Conservation (phyloP, 2,113 vertebrate genomes). For the Centropristis striata region DNA sequence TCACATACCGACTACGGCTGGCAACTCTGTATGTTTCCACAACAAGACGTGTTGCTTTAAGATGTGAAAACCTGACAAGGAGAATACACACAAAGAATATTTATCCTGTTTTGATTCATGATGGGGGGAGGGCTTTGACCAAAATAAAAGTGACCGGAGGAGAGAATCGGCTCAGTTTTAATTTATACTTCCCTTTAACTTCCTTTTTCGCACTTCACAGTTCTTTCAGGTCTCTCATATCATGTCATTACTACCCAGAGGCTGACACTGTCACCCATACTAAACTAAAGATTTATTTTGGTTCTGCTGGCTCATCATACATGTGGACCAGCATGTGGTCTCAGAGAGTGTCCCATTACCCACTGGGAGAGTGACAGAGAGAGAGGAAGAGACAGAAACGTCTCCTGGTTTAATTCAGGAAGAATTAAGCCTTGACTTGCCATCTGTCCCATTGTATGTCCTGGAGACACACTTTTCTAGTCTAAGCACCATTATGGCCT, state of each 20-base stretch:
- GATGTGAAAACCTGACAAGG: conserved; percentile 15
- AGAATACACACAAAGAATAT: not conserved
- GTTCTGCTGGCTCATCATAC: conserved; percentile 56
- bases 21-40: conserved; percentile 44
- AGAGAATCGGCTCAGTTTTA: not conserved
- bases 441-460: conserved; percentile 16
- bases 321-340: conserved; percentile 46
- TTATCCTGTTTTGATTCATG: not conserved
- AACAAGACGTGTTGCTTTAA: conserved; percentile 20
- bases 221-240: conserved; percentile 1
- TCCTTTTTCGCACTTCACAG: not conserved
- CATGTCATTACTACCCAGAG: conserved; percentile 1
- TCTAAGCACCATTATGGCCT: not conserved
- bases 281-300: conserved; percentile 50
- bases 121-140: not conserved
- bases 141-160: not conserved
- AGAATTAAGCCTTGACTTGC: conserved; percentile 17
- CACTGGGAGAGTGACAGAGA: conserved; percentile 18
- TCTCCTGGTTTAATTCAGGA: conserved; percentile 38
- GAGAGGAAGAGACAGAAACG: conserved; percentile 15
- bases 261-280: conserved; percentile 20
- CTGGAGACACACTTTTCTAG: not conserved
- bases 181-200: not conserved
- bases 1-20: conserved; percentile 36
- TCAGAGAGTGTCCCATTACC: conserved; percentile 43